These are phyloP conservation scores for Mellilla xanthometata DNA, from an alignment of 2,888 invertebrate genomes.

Conservation along the genomic window DNA sequence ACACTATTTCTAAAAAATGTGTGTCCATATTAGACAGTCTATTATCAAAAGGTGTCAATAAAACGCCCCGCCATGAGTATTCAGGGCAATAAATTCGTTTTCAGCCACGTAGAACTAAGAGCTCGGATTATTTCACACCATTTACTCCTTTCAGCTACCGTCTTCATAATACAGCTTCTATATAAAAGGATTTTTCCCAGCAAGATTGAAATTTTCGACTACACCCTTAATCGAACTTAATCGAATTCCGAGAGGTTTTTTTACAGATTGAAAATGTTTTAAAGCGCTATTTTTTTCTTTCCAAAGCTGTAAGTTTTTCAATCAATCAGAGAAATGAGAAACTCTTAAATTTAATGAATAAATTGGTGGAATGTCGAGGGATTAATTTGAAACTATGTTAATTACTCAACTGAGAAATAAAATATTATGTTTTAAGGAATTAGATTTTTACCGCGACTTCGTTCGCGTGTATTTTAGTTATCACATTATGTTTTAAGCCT, in stretches of 20 bases:
- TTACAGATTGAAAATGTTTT: constrained; percentile 28
- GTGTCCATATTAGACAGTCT: constrained; percentile 16
- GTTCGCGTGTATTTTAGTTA: no score
- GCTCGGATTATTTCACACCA: constrained; percentile 79
- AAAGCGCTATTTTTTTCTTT: constrained; percentile 24
- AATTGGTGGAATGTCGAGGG: constrained; percentile 9
- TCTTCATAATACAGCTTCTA: constrained; percentile 70
- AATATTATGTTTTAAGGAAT: no score
- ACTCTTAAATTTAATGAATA: constrained; percentile 14
- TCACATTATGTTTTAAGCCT: no score
- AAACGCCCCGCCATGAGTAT: constrained; percentile 61
- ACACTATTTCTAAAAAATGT: no score
- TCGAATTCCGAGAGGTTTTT: constrained; percentile 54
- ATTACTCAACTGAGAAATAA: neutral
- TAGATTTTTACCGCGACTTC: no score
- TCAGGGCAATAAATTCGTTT: constrained; percentile 77
- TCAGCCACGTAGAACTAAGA: constrained; percentile 76
- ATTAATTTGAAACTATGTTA: neutral
- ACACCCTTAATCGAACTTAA: constrained; percentile 55
- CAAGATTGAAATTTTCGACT: constrained; percentile 66
- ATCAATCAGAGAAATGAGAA: constrained; percentile 20
- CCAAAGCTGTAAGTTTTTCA: constrained; percentile 19
- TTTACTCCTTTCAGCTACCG: constrained; percentile 77
- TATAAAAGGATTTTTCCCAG: constrained; percentile 64
- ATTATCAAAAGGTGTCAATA: constrained; percentile 65